Evolutionary conservation across 2,888 invertebrate species (phyloP).

Genomic region (Agonopterix alstromeriana): DNA sequence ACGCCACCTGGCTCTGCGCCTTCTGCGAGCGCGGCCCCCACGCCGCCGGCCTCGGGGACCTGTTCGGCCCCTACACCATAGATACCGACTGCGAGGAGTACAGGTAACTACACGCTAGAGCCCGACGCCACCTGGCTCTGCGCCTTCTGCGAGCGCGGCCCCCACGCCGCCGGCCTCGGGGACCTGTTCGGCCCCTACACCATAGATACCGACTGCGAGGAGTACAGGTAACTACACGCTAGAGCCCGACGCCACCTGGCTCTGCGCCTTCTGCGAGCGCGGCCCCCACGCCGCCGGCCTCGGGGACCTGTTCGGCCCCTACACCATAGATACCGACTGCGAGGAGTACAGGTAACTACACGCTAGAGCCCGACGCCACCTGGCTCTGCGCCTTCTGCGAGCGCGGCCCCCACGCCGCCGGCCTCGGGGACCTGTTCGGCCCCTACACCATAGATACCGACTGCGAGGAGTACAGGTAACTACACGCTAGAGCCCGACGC

Average conservation of each 20-base stretch:
- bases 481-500: slow-evolving; percentile 77
- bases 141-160: slow-evolving; percentile 90
- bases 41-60: slow-evolving; percentile 81
- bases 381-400: too few relatives aligned
- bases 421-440: slow-evolving; percentile 92
- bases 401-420: slow-evolving; percentile 75
- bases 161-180: slow-evolving; percentile 76
- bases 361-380: slow-evolving; percentile 79
- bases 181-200: slow-evolving; percentile 95
- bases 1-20: slow-evolving; percentile 91
- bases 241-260: slow-evolving; percentile 83
- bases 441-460: slow-evolving; percentile 88
- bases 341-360: slow-evolving; percentile 81
- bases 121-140: slow-evolving; percentile 92
- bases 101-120: slow-evolving; percentile 40
- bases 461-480: slow-evolving; percentile 83
- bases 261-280: too few relatives aligned
- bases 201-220: slow-evolving; percentile 81
- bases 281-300: slow-evolving; percentile 75
- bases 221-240: slow-evolving; percentile 68
- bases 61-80: slow-evolving; percentile 93
- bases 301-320: slow-evolving; percentile 95
- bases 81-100: slow-evolving; percentile 83
- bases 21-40: slow-evolving; percentile 88
- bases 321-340: slow-evolving; percentile 82